Base-by-base conservation (phyloP, 2,888 invertebrate genomes). In the Drosophila mettleri region DNA sequence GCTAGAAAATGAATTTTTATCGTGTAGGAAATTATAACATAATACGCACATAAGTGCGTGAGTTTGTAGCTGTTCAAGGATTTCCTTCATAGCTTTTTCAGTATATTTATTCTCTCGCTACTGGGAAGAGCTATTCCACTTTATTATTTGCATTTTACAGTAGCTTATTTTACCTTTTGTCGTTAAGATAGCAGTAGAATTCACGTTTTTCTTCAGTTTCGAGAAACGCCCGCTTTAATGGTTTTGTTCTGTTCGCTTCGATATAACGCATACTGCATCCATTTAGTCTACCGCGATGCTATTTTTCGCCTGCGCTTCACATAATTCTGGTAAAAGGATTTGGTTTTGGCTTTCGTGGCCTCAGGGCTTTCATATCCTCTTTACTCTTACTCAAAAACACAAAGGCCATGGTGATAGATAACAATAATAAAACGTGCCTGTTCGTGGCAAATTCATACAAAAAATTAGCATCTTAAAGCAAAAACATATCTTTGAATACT, bases 181-280 rank as follows among this genome's bases (percentile, higher is more conserved):
- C 29, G 3, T 1, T 27, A 10, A 29, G 16, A 16, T 16, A 12
- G 0, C 6, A 46, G 29, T 22, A 14, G 18, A 9, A 2, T 20
- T 12, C 12, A 7, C n/a, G n/a, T 10, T 31, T 46, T 20, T 27
- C 29, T 46, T 8, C 14, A 1, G 43, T 3, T 27, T 24, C 24
- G n/a, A 10, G 16, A 27, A 45, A 45, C 7, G 27, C 2, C 6
- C 7, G 20, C 34, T 36, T 22, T 18, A 39, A 52, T 45, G 20
- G 52, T 29, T 41, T n/a, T 33, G 29, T 38, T 8, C 24, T 33
- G 29, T 38, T 8, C 24, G n/a, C 48, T 29, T 27, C 22, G 49
- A 24, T 39, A 77, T 86, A 69, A 41, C 61, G 48, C 67, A 69
- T 70, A 80, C 71, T 20, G 27, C 18, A 29, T 33, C 24, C 57